Evolutionary conservation across 2,888 invertebrate species (phyloP).

Genomic region (Leptura quadrifasciata): DNA sequence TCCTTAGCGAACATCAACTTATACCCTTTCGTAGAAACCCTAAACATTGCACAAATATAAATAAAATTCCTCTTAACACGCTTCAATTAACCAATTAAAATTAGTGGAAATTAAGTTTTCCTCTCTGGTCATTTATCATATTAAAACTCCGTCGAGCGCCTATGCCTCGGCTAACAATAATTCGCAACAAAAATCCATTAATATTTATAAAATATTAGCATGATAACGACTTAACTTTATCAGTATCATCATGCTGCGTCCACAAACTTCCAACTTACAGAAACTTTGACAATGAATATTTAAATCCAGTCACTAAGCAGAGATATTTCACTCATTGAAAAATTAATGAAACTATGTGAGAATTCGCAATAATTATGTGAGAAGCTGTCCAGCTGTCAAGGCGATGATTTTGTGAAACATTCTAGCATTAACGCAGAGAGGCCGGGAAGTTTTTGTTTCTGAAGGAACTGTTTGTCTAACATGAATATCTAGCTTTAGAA

Average conservation of each 20-base stretch:
- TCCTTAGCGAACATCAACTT: no score
- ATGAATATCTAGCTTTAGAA: no score
- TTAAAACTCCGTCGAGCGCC: neutral
- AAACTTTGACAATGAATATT: conserved; percentile 20
- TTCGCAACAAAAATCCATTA: conserved; percentile 23
- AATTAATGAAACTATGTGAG: neutral
- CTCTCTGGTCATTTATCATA: neutral
- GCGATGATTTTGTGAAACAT: no score
- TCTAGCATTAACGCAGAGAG: no score
- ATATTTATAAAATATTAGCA: conserved; percentile 34
- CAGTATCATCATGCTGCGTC: conserved; percentile 5
- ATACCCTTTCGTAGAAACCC: no score
- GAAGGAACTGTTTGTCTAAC: no score
- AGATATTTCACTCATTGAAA: neutral
- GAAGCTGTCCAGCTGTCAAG: no score
- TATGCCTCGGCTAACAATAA: conserved; percentile 1
- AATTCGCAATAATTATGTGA: neutral
- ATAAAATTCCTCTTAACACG: no score
- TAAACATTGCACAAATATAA: no score
- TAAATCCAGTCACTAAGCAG: neutral
- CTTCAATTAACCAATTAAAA: no score
- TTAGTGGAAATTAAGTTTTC: no score
- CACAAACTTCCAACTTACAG: neutral
- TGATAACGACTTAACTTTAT: conserved; percentile 34
- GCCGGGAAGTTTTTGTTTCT: no score